Base-by-base conservation (phyloP, 2,888 invertebrate genomes). In the Drosophila prolongata region DNA sequence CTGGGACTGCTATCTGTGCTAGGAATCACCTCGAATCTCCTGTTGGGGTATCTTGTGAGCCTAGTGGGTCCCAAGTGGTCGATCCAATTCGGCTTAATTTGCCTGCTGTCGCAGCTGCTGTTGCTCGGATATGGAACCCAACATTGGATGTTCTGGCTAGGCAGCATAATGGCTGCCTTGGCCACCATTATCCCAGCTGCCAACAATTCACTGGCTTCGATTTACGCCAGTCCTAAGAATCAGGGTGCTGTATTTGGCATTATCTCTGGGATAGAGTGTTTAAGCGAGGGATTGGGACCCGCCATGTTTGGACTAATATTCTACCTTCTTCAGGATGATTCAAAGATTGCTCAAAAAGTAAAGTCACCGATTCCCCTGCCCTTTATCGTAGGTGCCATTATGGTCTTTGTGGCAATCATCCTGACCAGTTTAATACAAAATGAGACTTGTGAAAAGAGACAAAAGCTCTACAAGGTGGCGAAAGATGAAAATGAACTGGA, bases 281-380 rank as follows among this genome's bases (percentile, higher is more conserved):
- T 62, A 9, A 60, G 40, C 40, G 60, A 62, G 14, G 62, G 61
- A 1, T 8, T 62, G 24, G 61, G 58, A 13, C 61, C 61, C 8
- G 61, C 58, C 5, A 9, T 62, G 8, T 62, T 62, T 9, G 61
- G 61, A 10, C 24, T 58, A 3, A 35, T 62, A 27, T 42, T 62
- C 9, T 49, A 60, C n/a, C 3, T 34, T 9, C 60, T 42, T 13
- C 34, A 49, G 16, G 35, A 27, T 9, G 49, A 42, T 4, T 16
- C 35, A 0, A 24, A 16, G 13, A 8, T 16, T 3, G 3, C 38
- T 14, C 40, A n/a, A 3, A n/a, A 14, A 4, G 27, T 19, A 0
- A 60, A n/a, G 2, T 5, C 40, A 10, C 50, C 58, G 6, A 49
- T 49, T 27, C 11, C 40, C 13, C 14, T 19, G 3, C 62, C 61